A percentile compares a stretch with the other conserved stretches of the same genome.
Conservation (phyloP, 2,113 vertebrate genomes). For the Oxygymnocypris stewartii region DNA sequence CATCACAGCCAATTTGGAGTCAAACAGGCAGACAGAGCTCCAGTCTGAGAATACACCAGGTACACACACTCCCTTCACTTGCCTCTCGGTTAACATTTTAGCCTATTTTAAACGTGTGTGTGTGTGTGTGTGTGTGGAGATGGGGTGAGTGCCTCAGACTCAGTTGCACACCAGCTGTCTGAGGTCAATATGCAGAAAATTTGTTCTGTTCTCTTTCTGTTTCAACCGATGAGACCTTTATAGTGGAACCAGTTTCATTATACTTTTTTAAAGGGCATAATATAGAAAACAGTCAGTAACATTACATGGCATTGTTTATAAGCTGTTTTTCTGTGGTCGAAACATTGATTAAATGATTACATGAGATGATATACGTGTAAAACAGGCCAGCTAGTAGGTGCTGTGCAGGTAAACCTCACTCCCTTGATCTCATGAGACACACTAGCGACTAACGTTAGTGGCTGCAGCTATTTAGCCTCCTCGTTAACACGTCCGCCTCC, state of each 20-base stretch:
- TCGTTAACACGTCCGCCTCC: too few relatives aligned
- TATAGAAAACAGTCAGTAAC: too few relatives aligned
- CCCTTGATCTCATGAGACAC: too few relatives aligned
- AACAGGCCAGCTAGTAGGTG: too few relatives aligned
- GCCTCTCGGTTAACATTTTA: conserved; percentile 30
- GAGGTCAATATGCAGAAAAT: neutral
- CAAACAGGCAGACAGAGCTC: conserved; percentile 16
- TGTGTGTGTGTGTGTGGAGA: conserved; percentile 14
- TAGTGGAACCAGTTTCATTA: neutral
- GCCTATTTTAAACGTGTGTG: conserved; percentile 6
- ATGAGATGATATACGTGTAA: too few relatives aligned
- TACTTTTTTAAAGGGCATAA: too few relatives aligned
- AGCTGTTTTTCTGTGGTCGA: too few relatives aligned
- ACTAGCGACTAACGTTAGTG: too few relatives aligned
- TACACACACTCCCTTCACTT: conserved; percentile 44
- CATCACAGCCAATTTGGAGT: conserved; percentile 35
- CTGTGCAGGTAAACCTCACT: too few relatives aligned
- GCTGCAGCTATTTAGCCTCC: too few relatives aligned
- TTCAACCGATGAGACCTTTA: neutral
- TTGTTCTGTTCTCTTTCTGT: conserved; percentile 2
- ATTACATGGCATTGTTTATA: too few relatives aligned
- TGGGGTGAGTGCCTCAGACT: neutral
- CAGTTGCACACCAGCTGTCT: neutral
- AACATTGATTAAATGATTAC: too few relatives aligned
- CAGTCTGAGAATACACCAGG: conserved; percentile 31